phyloP scores from a whole-genome alignment of 2,113 vertebrate species.

The Geococcyx californianus region DNA sequence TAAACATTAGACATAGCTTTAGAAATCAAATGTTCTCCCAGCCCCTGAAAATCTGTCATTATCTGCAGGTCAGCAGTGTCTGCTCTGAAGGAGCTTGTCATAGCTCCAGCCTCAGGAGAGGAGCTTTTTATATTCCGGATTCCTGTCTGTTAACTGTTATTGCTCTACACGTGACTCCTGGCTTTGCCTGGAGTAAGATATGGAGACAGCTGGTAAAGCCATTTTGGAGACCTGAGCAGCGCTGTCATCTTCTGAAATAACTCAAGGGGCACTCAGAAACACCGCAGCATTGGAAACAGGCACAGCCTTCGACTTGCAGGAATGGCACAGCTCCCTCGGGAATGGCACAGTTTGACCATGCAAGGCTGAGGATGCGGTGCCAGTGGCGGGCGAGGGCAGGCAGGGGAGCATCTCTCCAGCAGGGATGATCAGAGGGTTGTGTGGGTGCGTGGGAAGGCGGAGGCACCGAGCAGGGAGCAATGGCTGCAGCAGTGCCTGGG shows the following conservation, averaged over 20 bases:
- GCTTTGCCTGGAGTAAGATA: neutral
- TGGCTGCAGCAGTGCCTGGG: neutral
- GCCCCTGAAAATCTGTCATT: neutral
- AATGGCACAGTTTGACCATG: neutral
- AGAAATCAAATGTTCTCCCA: neutral
- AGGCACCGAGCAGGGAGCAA: neutral
- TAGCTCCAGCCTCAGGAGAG: neutral
- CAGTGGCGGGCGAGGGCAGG: fast-evolving
- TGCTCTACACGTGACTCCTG: neutral
- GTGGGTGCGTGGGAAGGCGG: neutral
- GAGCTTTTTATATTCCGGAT: neutral
- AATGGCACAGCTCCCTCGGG: neutral
- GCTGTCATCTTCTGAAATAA: neutral
- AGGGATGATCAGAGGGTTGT: fast-evolving
- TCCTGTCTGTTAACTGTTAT: neutral
- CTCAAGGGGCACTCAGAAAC: neutral
- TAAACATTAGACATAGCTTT: neutral
- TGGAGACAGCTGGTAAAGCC: neutral
- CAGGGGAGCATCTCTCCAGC: neutral
- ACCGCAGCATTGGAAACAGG: fast-evolving
- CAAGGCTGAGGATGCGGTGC: neutral
- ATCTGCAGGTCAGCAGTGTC: neutral
- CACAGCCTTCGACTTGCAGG: fast-evolving
- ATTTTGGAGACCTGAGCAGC: neutral
- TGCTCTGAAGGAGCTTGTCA: neutral